Conservation (phyloP, 2,888 invertebrate genomes). For the Eupithecia tripunctaria region DNA sequence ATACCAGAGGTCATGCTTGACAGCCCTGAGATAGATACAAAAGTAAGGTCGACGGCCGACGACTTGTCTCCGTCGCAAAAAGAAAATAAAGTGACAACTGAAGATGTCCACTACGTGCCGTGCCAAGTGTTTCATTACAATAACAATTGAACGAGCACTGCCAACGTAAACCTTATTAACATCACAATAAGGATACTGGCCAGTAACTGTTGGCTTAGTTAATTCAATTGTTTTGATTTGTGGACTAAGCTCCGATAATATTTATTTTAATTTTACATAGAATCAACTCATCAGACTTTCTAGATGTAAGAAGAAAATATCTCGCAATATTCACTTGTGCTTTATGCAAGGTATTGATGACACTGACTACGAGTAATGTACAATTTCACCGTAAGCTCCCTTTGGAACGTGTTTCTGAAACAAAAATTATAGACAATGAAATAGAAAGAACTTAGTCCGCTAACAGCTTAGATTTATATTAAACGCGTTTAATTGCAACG, state of each 20-base stretch:
- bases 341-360: neutral
- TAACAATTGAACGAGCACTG: constrained; percentile 61
- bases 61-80: constrained; percentile 67
- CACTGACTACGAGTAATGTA: too few relatives aligned
- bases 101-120: constrained; percentile 71
- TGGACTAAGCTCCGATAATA: constrained; percentile 37
- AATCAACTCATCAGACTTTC: neutral
- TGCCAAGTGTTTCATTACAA: constrained; percentile 75
- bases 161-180: constrained; percentile 42
- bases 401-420: too few relatives aligned
- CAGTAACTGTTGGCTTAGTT: constrained; percentile 61
- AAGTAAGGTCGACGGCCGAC: constrained; percentile 72
- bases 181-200: constrained; percentile 37
- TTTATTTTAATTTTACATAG: constrained; percentile 32
- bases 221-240: constrained; percentile 68
- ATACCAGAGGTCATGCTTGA: constrained; percentile 25
- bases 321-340: neutral
- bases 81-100: constrained; percentile 80
- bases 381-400: too few relatives aligned
- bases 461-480: too few relatives aligned
- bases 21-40: constrained; percentile 64
- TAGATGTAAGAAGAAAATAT: neutral
- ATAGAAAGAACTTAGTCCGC: too few relatives aligned
- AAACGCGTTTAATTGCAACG: too few relatives aligned
- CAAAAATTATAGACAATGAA: too few relatives aligned